These are phyloP conservation scores for Merodon equestris DNA, from an alignment of 2,888 invertebrate species.

Conservation along the genomic window DNA sequence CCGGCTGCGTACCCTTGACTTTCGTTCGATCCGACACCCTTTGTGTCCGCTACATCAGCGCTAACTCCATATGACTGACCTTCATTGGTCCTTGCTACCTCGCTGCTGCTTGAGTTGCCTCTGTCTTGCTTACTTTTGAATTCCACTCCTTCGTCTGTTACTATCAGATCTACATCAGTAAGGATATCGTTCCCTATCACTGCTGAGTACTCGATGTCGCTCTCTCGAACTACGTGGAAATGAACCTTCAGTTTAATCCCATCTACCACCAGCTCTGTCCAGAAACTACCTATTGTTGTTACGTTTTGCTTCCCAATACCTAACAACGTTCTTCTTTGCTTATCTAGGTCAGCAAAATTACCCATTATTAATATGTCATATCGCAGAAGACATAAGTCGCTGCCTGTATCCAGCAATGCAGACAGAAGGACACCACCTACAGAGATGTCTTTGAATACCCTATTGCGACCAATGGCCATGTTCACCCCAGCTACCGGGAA, in stretches of 20 bases:
- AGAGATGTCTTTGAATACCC: background rate
- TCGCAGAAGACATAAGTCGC: slow-evolving; percentile 27
- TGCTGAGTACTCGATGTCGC: slow-evolving; percentile 13
- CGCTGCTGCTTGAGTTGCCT: too few species aligned
- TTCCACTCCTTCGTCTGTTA: too few species aligned
- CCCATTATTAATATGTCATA: slow-evolving; percentile 25
- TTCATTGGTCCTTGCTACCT: slow-evolving; percentile 26
- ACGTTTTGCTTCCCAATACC: slow-evolving; percentile 15
- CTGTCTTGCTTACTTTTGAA: too few species aligned
- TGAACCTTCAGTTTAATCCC: background rate
- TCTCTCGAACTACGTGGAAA: slow-evolving; percentile 4
- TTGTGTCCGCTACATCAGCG: background rate
- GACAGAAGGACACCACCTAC: slow-evolving; percentile 17
- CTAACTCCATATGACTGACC: background rate
- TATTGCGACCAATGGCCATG: slow-evolving; percentile 3
- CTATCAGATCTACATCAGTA: slow-evolving; percentile 1
- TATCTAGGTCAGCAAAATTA: background rate
- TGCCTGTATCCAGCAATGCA: slow-evolving; percentile 40
- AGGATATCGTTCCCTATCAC: slow-evolving; percentile 10
- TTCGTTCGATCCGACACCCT: too few species aligned
- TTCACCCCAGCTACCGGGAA: slow-evolving; percentile 10
- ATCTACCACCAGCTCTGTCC: slow-evolving; percentile 3
- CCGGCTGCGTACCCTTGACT: too few species aligned
- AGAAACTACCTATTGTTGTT: slow-evolving; percentile 9
- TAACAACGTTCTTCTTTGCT: slow-evolving; percentile 5